Percentiles rank a stretch among this genome's conserved stretches.
These are phyloP conservation scores for Lithosia quadra DNA, from an alignment of 2,888 invertebrate species.

Conservation along the genomic window DNA sequence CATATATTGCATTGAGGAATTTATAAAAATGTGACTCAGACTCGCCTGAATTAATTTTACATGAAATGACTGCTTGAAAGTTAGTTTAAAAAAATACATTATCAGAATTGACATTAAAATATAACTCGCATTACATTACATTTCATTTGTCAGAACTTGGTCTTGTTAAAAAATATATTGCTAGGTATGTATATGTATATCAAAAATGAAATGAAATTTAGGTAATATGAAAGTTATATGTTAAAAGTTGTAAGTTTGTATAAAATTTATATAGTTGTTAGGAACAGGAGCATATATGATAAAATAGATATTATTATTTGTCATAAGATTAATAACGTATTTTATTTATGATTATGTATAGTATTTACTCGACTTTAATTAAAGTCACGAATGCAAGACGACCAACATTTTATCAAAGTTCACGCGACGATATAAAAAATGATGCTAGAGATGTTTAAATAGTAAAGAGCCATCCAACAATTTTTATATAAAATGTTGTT, in stretches of 20 bases:
- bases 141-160: not conserved
- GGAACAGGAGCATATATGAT: constrained; percentile 51
- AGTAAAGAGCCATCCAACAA: too few species aligned
- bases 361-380: constrained; percentile 5
- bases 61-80: too few species aligned
- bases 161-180: constrained; percentile 3
- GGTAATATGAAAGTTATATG: constrained; percentile 4
- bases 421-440: too few species aligned
- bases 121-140: not conserved
- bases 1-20: not conserved
- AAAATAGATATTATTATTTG: constrained; percentile 30
- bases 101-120: not conserved
- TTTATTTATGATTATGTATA: constrained; percentile 7
- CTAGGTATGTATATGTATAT: constrained; percentile 15
- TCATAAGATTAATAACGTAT: constrained; percentile 1
- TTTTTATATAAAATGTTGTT: too few species aligned
- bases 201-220: not conserved
- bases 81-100: not conserved
- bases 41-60: too few species aligned
- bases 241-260: constrained; percentile 23
- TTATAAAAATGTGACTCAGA: not conserved
- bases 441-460: too few species aligned
- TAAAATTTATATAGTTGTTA: constrained; percentile 63
- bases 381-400: not conserved
- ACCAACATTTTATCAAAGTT: too few species aligned